A percentile compares a stretch with the other conserved stretches of the same genome.
Evolutionary conservation across 1,140 invertebrate genomes (phyloP).

Genomic region (Drosophila rhopaloa): DNA sequence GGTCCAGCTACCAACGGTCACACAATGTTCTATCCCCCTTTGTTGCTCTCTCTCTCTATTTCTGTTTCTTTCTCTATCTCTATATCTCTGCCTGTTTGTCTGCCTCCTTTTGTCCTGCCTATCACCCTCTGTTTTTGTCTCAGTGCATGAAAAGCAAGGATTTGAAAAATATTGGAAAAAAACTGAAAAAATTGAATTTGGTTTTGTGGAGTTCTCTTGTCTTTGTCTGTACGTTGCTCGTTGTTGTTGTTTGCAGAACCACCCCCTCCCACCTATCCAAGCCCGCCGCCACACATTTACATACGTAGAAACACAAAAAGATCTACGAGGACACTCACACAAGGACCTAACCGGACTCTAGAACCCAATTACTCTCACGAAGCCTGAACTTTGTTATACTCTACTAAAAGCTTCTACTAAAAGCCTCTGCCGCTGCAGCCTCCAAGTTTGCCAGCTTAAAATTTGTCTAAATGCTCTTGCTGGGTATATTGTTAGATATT

Average conservation of each 20-base stretch:
- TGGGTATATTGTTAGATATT: neutral
- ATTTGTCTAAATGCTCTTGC: conserved; percentile 16
- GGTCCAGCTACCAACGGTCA: conserved; percentile 26
- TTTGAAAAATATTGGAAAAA: conserved; percentile 2
- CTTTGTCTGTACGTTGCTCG: conserved; percentile 56
- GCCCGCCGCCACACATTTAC: neutral
- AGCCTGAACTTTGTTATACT: conserved; percentile 7
- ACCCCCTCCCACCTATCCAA: conserved; percentile 9
- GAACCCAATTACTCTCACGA: conserved; percentile 7
- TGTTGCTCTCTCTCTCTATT: conserved; percentile 8
- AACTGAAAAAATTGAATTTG: conserved; percentile 18
- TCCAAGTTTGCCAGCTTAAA: conserved; percentile 9
- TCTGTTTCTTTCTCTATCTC: conserved; percentile 30
- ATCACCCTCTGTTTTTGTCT: conserved; percentile 28
- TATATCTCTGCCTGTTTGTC: conserved; percentile 31
- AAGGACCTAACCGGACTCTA: conserved; percentile 9
- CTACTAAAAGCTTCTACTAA: conserved; percentile 24
- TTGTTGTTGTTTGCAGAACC: conserved; percentile 56
- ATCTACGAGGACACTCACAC: neutral
- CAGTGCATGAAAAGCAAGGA: conserved; percentile 55
- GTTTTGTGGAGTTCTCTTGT: conserved; percentile 40
- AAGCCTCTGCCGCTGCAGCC: conserved; percentile 27
- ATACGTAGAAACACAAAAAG: neutral
- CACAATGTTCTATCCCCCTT: conserved; percentile 18
- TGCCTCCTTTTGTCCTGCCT: conserved; percentile 30